phyloP scores from a whole-genome alignment of 2,888 invertebrate species.

The Synergus japonicus region DNA sequence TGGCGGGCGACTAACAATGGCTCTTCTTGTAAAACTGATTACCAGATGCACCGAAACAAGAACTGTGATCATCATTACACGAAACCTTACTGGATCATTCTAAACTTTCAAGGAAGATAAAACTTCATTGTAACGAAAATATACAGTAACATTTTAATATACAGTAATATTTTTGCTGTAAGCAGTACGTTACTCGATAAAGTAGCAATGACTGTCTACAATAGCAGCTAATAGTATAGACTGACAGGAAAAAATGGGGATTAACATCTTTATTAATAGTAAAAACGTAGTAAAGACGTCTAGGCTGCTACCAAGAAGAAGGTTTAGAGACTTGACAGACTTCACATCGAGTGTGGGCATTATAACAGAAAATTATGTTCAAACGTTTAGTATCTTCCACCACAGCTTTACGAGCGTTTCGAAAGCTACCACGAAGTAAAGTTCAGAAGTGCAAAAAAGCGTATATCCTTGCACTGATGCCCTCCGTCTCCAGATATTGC shows the following conservation, averaged over 20 bases:
- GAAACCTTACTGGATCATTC: neutral
- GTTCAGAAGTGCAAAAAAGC: conserved; percentile 50
- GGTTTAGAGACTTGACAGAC: neutral
- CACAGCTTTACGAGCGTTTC: conserved; percentile 2
- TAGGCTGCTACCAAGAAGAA: neutral
- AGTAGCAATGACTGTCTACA: neutral
- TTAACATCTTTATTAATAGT: neutral
- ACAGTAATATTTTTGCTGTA: neutral
- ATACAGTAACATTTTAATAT: too few species aligned
- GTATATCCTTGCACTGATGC: conserved; percentile 53
- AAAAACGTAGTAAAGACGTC: neutral
- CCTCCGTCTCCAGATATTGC: conserved; percentile 52
- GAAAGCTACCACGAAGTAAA: conserved; percentile 9
- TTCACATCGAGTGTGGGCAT: neutral
- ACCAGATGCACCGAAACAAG: neutral
- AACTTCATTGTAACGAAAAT: neutral
- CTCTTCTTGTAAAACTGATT: neutral
- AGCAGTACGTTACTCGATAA: neutral
- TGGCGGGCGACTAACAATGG: neutral
- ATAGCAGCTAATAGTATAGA: neutral
- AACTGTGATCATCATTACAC: neutral
- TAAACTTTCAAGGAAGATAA: neutral
- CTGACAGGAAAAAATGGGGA: neutral
- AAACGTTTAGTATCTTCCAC: conserved; percentile 13
- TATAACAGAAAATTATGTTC: conserved; percentile 24